Conservation (phyloP, 2,797 vertebrate genomes). For the Bovichtus variegatus region DNA sequence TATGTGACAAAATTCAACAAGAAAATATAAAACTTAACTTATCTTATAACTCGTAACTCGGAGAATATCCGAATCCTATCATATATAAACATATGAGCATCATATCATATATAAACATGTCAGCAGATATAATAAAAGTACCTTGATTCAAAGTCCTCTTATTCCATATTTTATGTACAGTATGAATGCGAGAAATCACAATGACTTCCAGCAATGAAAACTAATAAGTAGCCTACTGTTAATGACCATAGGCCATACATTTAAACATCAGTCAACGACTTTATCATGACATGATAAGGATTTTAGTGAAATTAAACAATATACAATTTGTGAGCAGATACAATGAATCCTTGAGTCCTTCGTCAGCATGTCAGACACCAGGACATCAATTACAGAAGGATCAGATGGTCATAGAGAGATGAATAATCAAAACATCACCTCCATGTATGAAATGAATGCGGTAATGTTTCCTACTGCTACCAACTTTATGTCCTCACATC, state of each 20-base stretch:
- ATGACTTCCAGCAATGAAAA: conserved; percentile 29
- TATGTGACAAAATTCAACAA: not conserved
- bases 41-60: too few relatives aligned
- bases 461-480: not conserved
- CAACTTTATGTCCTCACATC: not conserved
- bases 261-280: not conserved
- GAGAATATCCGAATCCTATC: not conserved
- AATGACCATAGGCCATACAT: conserved; percentile 74
- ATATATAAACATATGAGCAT: conserved; percentile 11
- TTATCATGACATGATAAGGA: conserved; percentile 36
- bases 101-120: conserved; percentile 4
- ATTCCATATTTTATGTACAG: conserved; percentile 3
- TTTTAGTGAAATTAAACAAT: not conserved
- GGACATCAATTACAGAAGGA: not conserved
- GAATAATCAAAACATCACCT: conserved; percentile 24
- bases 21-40: not conserved
- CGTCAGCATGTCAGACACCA: not conserved
- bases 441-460: not conserved
- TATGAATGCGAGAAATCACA: conserved; percentile 16
- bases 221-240: conserved; percentile 42
- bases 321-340: not conserved
- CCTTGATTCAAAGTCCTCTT: conserved; percentile 8
- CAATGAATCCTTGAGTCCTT: not conserved
- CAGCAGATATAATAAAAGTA: conserved; percentile 1
- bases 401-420: not conserved